Conservation (phyloP, 2,888 invertebrate species). For the Catocala fraxini region DNA sequence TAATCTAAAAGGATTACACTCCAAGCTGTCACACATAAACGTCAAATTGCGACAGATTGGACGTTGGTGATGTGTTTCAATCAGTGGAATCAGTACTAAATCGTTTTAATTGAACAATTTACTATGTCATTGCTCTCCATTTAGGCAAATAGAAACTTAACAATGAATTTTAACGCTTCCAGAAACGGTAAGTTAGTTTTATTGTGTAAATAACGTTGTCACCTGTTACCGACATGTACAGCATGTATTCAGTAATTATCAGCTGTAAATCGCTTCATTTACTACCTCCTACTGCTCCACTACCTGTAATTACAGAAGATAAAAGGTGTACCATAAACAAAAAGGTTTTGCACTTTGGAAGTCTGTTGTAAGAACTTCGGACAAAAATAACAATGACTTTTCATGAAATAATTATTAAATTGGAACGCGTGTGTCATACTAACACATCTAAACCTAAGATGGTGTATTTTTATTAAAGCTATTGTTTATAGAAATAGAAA, state of each 20-base stretch:
- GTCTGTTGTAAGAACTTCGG: neutral
- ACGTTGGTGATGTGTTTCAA: conserved; percentile 80
- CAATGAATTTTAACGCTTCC: conserved; percentile 84
- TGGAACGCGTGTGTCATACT: neutral
- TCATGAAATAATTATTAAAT: neutral
- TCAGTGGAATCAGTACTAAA: conserved; percentile 60
- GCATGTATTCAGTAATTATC: conserved; percentile 16
- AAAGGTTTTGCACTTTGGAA: neutral
- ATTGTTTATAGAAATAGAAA: too few species aligned
- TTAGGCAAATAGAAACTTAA: conserved; percentile 45
- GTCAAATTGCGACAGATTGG: conserved; percentile 55
- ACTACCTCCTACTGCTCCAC: neutral
- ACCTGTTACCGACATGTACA: conserved; percentile 24
- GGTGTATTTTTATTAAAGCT: neutral
- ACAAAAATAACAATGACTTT: too few species aligned
- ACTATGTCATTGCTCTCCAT: conserved; percentile 64
- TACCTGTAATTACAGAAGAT: neutral
- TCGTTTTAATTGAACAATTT: conserved; percentile 57
- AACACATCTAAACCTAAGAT: too few species aligned
- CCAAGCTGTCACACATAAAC: conserved; percentile 15
- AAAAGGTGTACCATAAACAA: neutral
- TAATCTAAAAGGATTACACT: neutral
- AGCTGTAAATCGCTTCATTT: neutral
- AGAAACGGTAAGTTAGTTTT: conserved; percentile 73
- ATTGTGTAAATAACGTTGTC: conserved; percentile 15